Base-by-base conservation (phyloP, 2,888 invertebrate genomes). In the Yponomeuta evonymella region DNA sequence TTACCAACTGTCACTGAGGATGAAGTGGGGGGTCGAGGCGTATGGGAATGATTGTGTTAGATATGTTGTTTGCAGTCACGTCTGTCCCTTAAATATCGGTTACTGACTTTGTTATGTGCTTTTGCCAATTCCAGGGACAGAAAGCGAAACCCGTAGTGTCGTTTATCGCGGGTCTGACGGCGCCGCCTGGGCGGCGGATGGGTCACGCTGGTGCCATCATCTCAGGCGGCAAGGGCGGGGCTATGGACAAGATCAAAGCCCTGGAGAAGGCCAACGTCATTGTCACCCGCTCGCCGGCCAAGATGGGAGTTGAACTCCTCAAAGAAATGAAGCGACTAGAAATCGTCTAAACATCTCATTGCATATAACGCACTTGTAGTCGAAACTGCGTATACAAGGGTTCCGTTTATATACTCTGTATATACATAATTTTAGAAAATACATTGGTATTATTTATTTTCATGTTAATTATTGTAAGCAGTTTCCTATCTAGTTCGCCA, bases 201-300 rank as follows among this genome's bases (percentile, higher is more conserved):
- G 99, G 99, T 66, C 99, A 99, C 87, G 99, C 99, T 73, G 99
- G 99, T 76, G 99, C 99, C 75, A 99, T 99, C 81, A 99, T 99
- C 84, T 98, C 99, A 1, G 99, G 99, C 23, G 99, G 99, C 70
- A 99, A 99, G 87, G 99, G 99, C 75, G 98, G 98, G 71, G 99
- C 99, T 72, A 96, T 97, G 90, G 99, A 98, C 84, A 99, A 99
- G 93, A 99, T 99, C 76, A 96, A 97, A 79, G 98, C 99, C 72
- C 92, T 99, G 74, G 96, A 97, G 90, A 96, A 95, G 72, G 98
- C 98, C 75, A 97, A 98, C 78, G 99, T 98, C 33, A 95, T 97
- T 80, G 98, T 99, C 12, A 97, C 98, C 62, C 96, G 96, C 89
- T 98, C 98, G 77, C 99, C 98, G 15, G 99, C 99, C 75, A 97